Evolutionary conservation across 2,797 vertebrate species (phyloP).

Genomic region (Onychomys leucogaster): DNA sequence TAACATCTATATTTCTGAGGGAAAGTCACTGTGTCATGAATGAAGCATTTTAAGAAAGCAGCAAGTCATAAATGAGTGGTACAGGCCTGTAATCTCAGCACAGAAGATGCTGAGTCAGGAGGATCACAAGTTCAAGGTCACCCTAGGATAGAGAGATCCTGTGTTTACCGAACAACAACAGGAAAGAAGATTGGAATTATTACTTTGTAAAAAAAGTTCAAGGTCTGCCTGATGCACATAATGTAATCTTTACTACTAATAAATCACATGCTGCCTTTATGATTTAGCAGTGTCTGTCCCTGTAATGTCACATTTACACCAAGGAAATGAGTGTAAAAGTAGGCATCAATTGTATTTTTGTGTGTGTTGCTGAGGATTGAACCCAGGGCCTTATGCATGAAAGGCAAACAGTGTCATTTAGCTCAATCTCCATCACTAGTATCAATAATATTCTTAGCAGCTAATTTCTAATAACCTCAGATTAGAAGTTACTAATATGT

Average conservation of each 20-base stretch:
- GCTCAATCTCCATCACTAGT: not conserved
- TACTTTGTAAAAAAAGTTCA: conserved; percentile 37
- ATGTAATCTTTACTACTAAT: not conserved
- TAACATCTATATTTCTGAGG: not conserved
- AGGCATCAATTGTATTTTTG: not conserved
- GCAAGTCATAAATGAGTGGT: conserved; percentile 3
- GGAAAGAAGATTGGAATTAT: conserved; percentile 6
- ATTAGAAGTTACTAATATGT: conserved; percentile 26
- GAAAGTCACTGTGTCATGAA: conserved; percentile 14
- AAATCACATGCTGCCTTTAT: not conserved
- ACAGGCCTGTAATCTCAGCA: not conserved
- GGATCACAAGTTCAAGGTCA: not conserved
- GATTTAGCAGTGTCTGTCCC: not conserved
- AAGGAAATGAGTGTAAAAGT: not conserved
- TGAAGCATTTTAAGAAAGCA: conserved; percentile 38
- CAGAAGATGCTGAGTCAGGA: not conserved
- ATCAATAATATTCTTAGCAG: conserved; percentile 11
- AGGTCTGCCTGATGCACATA: not conserved
- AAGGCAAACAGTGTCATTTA: not conserved
- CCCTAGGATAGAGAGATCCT: not conserved
- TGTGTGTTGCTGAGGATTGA: not conserved
- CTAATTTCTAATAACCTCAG: not conserved
- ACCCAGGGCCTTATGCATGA: not conserved
- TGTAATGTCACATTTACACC: not conserved
- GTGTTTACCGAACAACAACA: not conserved